These are phyloP conservation scores for Penaeus indicus DNA, from an alignment of 1,140 invertebrate species.

Conservation along the genomic window DNA sequence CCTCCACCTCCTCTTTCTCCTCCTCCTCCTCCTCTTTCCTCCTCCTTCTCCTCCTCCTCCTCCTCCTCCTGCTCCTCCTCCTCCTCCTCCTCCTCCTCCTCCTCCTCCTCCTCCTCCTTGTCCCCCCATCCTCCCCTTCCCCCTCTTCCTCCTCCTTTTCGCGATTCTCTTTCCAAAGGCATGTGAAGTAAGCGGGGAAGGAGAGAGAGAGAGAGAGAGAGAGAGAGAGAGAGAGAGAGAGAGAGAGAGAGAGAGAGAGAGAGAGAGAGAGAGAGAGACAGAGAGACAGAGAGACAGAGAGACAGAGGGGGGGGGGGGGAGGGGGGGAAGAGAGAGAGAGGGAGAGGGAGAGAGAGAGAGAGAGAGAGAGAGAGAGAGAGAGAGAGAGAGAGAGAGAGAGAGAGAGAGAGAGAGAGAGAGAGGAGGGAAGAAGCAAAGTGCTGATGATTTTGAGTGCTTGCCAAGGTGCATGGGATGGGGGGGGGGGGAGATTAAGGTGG, in stretches of 20 bases:
- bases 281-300: background rate
- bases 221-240: background rate
- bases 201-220: background rate
- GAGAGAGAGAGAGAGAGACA: conserved; percentile 7
- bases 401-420: conserved; percentile 29
- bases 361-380: conserved; percentile 23
- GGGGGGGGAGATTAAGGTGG: too few species aligned
- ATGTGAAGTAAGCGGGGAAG: background rate
- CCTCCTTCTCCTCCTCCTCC: too few species aligned
- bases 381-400: conserved; percentile 31
- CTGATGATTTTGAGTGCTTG: too few species aligned
- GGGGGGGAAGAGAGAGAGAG: background rate
- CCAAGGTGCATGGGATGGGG: too few species aligned
- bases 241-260: too few species aligned
- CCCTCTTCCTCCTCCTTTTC: background rate
- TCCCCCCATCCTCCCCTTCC: background rate
- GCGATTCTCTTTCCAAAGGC: background rate
- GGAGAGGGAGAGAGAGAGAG: conserved; percentile 27
- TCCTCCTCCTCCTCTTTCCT: too few species aligned
- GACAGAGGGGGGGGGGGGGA: background rate
- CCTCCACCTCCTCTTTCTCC: too few species aligned
- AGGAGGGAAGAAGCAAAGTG: background rate
- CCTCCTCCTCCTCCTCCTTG: background rate
- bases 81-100: too few species aligned
- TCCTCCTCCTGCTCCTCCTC: too few species aligned